A percentile compares a stretch with the other conserved stretches of the same genome.
These are phyloP conservation scores for Canis aureus DNA, from an alignment of 2,113 vertebrate genomes.

Conservation along the genomic window DNA sequence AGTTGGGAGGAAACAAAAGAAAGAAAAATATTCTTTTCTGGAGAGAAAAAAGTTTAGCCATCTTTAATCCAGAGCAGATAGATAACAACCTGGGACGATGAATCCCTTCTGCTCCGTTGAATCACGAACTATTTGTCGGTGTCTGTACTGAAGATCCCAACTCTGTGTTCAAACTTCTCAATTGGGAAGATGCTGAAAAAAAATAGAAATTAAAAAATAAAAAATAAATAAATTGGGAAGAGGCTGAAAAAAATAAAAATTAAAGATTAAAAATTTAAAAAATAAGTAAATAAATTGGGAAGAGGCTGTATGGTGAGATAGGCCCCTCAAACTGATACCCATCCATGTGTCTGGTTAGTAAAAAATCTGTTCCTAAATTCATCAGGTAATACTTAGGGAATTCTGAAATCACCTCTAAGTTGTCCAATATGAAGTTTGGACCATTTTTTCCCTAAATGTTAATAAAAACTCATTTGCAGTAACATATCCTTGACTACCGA, in stretches of 20 bases:
- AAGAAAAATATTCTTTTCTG: not conserved
- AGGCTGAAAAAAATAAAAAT: no score
- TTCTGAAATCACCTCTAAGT: not conserved
- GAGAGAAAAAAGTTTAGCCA: not conserved
- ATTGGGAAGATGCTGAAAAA: not conserved
- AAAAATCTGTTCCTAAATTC: not conserved
- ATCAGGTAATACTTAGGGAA: not conserved
- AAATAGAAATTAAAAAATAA: no score
- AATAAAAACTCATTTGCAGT: not conserved
- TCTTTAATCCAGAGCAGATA: not conserved
- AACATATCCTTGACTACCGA: not conserved
- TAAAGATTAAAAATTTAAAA: no score
- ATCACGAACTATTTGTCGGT: not conserved
- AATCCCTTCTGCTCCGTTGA: not conserved
- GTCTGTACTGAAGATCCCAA: not conserved
- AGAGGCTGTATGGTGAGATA: not conserved
- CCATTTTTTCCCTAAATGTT: not conserved
- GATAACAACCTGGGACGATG: not conserved
- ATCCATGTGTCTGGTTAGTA: not conserved
- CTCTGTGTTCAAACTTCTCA: not conserved
- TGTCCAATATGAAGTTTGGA: not conserved
- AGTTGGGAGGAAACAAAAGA: constrained; percentile 55
- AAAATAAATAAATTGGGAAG: no score
- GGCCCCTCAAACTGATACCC: not conserved
- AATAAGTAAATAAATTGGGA: not conserved